Evolutionary conservation across 2,797 vertebrate species (phyloP).

Genomic region (Zalophus californianus): DNA sequence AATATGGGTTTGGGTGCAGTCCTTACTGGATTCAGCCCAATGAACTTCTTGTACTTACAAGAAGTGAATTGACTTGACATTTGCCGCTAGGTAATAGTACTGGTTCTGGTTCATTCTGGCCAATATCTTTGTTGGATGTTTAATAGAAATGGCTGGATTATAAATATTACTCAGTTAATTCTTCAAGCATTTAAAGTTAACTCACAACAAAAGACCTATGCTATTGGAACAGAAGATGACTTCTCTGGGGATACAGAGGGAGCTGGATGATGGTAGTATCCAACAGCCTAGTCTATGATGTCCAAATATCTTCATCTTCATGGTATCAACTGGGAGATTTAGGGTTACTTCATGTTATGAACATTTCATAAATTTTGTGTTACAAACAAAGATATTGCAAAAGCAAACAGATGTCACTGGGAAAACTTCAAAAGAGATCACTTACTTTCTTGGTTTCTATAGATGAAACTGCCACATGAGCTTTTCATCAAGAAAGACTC

Average conservation of each 20-base stretch:
- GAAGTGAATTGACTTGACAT: neutral
- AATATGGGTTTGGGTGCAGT: neutral
- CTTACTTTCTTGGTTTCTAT: neutral
- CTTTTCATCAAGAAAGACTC: neutral
- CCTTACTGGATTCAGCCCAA: neutral
- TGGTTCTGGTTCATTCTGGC: neutral
- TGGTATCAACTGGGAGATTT: neutral
- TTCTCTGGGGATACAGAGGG: neutral
- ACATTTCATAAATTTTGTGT: neutral
- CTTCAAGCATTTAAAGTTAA: neutral
- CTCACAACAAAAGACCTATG: neutral
- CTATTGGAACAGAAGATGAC: neutral
- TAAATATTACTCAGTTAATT: slow-evolving; percentile 8
- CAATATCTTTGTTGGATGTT: neutral
- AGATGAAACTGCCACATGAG: neutral
- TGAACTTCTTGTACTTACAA: neutral
- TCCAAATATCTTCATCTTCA: neutral
- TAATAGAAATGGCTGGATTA: neutral
- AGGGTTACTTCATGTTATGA: neutral
- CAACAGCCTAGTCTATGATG: neutral
- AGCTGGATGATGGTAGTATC: neutral
- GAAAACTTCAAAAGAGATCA: neutral
- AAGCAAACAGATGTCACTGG: neutral
- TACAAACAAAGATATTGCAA: neutral
- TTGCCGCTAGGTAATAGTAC: neutral